phyloP scores from a whole-genome alignment of 2,113 vertebrate species.

The Menura novaehollandiae region DNA sequence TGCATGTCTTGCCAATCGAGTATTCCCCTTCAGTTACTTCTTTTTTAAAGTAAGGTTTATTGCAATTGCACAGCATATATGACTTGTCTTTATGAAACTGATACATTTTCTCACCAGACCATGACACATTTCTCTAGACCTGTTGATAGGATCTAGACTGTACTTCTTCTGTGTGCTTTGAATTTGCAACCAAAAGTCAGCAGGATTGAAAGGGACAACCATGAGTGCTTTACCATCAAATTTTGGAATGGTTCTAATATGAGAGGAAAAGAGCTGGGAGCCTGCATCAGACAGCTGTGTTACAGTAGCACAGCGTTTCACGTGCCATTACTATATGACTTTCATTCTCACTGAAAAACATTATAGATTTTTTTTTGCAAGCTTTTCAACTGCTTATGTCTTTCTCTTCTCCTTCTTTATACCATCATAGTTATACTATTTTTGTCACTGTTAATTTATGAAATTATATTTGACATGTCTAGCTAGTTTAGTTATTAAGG shows the following conservation, averaged over 20 bases:
- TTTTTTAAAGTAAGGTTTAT: not conserved
- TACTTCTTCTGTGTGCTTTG: not conserved
- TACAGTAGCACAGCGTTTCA: not conserved
- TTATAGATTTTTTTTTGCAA: not conserved
- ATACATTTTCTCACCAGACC: not conserved
- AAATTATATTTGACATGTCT: not conserved
- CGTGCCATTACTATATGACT: not conserved
- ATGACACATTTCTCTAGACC: not conserved
- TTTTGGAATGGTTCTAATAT: constrained; percentile 1
- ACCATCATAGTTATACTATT: not conserved
- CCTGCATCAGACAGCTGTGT: not conserved
- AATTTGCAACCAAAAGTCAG: constrained; percentile 2
- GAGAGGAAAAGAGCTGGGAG: not conserved
- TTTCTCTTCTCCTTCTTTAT: not conserved
- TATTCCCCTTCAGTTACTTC: constrained; percentile 35
- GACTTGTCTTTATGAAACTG: constrained; percentile 39
- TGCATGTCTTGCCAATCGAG: not conserved
- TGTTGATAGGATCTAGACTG: not conserved
- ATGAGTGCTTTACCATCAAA: not conserved
- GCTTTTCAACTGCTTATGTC: not conserved
- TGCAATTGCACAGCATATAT: not conserved
- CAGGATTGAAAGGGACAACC: constrained; percentile 6
- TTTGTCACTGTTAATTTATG: constrained; percentile 2
- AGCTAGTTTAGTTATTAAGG: not conserved
- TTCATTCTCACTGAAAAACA: not conserved